These are phyloP conservation scores for Scaptodrosophila latifasciaeformis DNA, from an alignment of 2,888 invertebrate species.

Conservation along the genomic window DNA sequence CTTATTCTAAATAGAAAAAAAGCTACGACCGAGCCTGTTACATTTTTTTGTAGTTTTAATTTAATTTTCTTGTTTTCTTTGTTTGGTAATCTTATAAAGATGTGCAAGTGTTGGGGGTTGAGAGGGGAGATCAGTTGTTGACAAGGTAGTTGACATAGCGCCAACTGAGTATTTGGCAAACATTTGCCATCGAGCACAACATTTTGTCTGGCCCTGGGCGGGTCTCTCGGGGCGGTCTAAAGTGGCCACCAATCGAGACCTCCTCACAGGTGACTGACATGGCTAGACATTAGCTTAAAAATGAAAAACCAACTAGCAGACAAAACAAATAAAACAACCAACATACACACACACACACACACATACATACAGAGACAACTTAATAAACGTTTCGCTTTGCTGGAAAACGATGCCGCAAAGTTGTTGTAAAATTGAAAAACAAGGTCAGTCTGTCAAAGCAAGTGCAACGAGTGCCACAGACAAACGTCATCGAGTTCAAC, in stretches of 20 bases:
- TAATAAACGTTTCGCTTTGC: background rate
- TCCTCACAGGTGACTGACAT: background rate
- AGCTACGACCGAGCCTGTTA: too few species aligned
- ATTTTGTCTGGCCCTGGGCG: background rate
- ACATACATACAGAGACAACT: too few species aligned
- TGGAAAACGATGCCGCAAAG: slow-evolving; percentile 9
- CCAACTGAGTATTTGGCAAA: slow-evolving; percentile 26
- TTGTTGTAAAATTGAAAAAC: slow-evolving; percentile 38
- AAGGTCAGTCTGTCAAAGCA: slow-evolving; percentile 50
- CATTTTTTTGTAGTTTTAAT: too few species aligned
- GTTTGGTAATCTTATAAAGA: too few species aligned
- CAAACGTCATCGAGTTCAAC: slow-evolving; percentile 42
- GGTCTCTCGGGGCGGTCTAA: too few species aligned
- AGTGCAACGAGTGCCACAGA: slow-evolving; percentile 2
- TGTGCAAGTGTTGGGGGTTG: too few species aligned
- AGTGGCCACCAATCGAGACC: background rate
- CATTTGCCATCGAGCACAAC: slow-evolving; percentile 12
- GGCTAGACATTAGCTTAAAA: background rate
- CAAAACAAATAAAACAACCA: slow-evolving; percentile 4
- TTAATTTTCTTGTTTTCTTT: too few species aligned
- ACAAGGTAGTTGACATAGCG: slow-evolving; percentile 30
- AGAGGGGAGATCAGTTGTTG: slow-evolving; percentile 17
- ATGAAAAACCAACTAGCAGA: slow-evolving; percentile 18
- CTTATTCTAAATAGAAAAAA: too few species aligned
- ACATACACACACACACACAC: background rate